A percentile compares a stretch with the other conserved stretches of the same genome.
These are phyloP conservation scores for Octopus sinensis DNA, from an alignment of 1,140 invertebrate genomes.

Conservation along the genomic window DNA sequence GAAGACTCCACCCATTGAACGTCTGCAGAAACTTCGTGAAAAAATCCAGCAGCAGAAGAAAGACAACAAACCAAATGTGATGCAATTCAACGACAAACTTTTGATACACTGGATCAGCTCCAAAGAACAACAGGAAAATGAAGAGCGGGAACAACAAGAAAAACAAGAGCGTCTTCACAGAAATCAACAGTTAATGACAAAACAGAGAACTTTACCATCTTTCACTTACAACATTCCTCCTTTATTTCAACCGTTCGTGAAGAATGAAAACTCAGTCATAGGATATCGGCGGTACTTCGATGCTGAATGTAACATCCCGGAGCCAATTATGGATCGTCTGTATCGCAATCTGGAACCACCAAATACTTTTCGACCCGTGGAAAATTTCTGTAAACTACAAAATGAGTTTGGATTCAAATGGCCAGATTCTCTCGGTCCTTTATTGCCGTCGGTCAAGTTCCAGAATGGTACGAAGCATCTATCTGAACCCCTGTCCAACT, in stretches of 20 bases:
- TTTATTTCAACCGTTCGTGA: neutral
- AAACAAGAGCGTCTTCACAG: neutral
- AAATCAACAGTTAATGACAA: neutral
- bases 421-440: neutral
- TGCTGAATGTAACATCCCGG: neutral
- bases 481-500: neutral
- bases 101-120: slow-evolving; percentile 3
- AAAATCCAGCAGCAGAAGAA: slow-evolving; percentile 10
- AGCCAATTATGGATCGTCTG: neutral
- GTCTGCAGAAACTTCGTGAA: slow-evolving; percentile 25
- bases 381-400: neutral
- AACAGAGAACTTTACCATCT: neutral
- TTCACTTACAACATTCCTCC: neutral
- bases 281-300: neutral
- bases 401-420: neutral
- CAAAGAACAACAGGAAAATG: neutral
- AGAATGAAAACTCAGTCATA: neutral
- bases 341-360: neutral
- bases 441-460: neutral
- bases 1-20: slow-evolving; percentile 52
- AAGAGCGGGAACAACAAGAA: neutral
- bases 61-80: neutral
- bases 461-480: neutral
- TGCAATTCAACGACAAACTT: slow-evolving; percentile 12
- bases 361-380: neutral